Percentiles rank a stretch among this genome's conserved stretches.
phyloP scores from a whole-genome alignment of 1,140 invertebrate genomes.

The Temnothorax nylanderi region DNA sequence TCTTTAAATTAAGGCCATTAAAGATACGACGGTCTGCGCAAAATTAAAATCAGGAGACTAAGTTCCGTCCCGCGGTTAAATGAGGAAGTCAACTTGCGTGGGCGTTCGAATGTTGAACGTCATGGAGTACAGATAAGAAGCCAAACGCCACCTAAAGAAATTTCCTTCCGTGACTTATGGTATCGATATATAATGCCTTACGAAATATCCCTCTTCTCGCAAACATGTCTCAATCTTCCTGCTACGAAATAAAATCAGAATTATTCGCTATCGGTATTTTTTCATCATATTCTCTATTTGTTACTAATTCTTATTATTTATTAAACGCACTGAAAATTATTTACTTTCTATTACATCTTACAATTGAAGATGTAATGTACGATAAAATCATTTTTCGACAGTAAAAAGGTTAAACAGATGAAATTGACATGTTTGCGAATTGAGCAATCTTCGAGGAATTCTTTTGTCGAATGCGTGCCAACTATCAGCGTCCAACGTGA shows the following conservation, averaged over 20 bases:
- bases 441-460: slow-evolving; percentile 2
- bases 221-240: background rate
- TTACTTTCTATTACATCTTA: background rate
- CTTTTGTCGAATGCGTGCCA: slow-evolving; percentile 37
- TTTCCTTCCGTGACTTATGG: slow-evolving; percentile 40
- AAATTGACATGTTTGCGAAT: slow-evolving; percentile 19
- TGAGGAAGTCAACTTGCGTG: slow-evolving; percentile 81
- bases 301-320: background rate
- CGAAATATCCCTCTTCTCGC: slow-evolving; percentile 17
- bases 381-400: background rate
- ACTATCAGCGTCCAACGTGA: slow-evolving; percentile 27
- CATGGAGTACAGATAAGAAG: slow-evolving; percentile 75
- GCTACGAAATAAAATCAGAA: background rate
- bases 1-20: slow-evolving; percentile 47
- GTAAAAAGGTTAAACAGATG: background rate
- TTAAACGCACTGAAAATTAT: background rate
- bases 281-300: background rate
- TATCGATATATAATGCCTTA: slow-evolving; percentile 6
- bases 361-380: background rate
- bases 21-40: slow-evolving; percentile 63
- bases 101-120: slow-evolving; percentile 80
- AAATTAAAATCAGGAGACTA: slow-evolving; percentile 71
- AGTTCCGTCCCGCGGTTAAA: slow-evolving; percentile 77
- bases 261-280: background rate
- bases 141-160: slow-evolving; percentile 62